Percentiles rank a stretch among this genome's conserved stretches.
These are phyloP conservation scores for Serinus canaria DNA, from an alignment of 2,113 vertebrate genomes.

Conservation along the genomic window DNA sequence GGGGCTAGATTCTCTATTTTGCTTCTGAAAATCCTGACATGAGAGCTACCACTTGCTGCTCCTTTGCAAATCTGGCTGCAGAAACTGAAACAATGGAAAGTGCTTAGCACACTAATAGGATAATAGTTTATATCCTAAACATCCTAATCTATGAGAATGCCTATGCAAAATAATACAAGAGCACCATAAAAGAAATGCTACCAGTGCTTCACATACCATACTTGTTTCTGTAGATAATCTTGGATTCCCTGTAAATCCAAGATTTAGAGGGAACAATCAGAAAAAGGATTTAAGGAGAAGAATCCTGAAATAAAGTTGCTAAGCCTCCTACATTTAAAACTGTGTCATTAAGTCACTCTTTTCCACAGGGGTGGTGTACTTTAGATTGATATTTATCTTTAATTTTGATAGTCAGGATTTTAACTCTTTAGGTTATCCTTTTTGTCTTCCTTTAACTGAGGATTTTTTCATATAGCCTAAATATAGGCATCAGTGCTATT, in stretches of 20 bases:
- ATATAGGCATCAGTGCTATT: neutral
- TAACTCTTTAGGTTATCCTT: neutral
- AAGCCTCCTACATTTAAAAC: neutral
- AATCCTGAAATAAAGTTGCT: neutral
- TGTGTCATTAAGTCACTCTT: neutral
- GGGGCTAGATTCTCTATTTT: slow-evolving; percentile 40
- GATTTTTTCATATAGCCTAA: neutral
- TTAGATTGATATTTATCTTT: neutral
- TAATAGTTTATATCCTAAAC: neutral
- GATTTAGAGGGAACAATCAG: neutral
- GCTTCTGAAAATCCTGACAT: neutral
- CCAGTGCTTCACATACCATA: neutral
- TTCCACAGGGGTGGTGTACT: neutral
- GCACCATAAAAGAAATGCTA: neutral
- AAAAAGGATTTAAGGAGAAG: neutral
- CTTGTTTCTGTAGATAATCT: neutral
- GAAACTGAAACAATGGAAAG: neutral
- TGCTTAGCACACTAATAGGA: neutral
- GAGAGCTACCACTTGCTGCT: neutral
- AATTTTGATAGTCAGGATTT: neutral
- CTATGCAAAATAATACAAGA: neutral
- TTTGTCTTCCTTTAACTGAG: neutral
- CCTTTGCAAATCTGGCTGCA: neutral
- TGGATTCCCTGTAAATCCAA: neutral
- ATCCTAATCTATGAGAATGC: neutral